A percentile compares a stretch with the other conserved stretches of the same genome.
These are phyloP conservation scores for Automeris io DNA, from an alignment of 2,888 invertebrate species.

Conservation along the genomic window DNA sequence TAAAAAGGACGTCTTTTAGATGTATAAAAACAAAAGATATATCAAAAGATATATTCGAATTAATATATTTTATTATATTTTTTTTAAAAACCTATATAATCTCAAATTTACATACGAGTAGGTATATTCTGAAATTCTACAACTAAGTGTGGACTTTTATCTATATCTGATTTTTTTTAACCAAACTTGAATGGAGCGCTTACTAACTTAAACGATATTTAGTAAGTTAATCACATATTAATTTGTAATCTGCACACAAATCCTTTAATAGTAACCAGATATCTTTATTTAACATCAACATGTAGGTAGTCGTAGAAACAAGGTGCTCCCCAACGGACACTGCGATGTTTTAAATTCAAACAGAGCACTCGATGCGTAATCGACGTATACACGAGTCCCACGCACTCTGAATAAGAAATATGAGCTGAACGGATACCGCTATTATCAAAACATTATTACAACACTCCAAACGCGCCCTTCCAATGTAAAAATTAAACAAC, in stretches of 20 bases:
- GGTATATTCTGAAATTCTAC: no score
- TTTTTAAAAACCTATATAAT: no score
- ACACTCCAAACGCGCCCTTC: conserved; percentile 71
- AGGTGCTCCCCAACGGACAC: conserved; percentile 53
- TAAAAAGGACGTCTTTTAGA: no score
- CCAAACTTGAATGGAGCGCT: conserved; percentile 7
- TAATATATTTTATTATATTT: no score
- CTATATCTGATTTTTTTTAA: no score
- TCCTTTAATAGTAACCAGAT: background rate
- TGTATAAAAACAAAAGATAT: no score
- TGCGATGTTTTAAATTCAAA: conserved; percentile 50
- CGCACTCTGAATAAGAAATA: conserved; percentile 75
- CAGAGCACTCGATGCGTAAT: conserved; percentile 36
- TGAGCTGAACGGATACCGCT: conserved; percentile 73
- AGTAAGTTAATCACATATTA: conserved; percentile 4
- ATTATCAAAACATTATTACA: conserved; percentile 78
- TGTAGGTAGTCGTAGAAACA: conserved; percentile 19
- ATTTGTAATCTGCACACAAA: conserved; percentile 1
- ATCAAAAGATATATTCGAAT: no score
- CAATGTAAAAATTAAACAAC: conserved; percentile 75
- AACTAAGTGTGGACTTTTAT: no score
- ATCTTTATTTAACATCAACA: conserved; percentile 1
- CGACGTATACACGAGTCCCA: conserved; percentile 48
- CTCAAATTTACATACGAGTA: no score
- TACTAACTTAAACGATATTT: no score